phyloP scores from a whole-genome alignment of 2,888 invertebrate species.

The Leptarthrus brevirostris region DNA sequence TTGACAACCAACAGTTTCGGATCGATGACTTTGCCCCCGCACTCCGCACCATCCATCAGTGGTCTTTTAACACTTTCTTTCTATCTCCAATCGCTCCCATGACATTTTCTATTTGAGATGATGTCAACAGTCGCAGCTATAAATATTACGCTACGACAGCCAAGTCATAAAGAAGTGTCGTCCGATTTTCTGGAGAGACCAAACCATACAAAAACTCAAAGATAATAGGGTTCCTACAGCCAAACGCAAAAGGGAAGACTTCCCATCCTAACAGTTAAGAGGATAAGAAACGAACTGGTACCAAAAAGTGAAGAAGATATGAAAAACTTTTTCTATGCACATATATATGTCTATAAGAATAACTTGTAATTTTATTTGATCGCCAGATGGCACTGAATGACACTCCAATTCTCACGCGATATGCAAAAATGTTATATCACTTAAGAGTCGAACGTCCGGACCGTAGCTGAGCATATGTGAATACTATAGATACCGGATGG shows the following conservation, averaged over 20 bases:
- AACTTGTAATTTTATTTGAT: slow-evolving; percentile 30
- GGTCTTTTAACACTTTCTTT: slow-evolving; percentile 7
- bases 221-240: slow-evolving; percentile 10
- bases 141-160: slow-evolving; percentile 25
- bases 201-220: not conserved
- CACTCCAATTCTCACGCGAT: slow-evolving; percentile 25
- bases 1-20: not conserved
- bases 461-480: not conserved
- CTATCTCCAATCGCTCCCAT: slow-evolving; percentile 17
- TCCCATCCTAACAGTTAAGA: not conserved
- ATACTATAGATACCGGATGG: not conserved
- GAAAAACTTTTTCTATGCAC: not conserved
- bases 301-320: not conserved
- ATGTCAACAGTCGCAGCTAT: slow-evolving; percentile 37
- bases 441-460: not conserved
- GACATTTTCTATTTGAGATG: slow-evolving; percentile 27
- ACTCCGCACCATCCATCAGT: not conserved
- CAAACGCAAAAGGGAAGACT: not conserved
- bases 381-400: slow-evolving; percentile 33
- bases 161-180: slow-evolving; percentile 17
- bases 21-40: slow-evolving; percentile 7
- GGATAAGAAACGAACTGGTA: not conserved
- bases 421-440: slow-evolving; percentile 31
- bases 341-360: not conserved
- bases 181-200: slow-evolving; percentile 6